These are phyloP conservation scores for Ctenodactylus gundi DNA, from an alignment of 2,113 vertebrate species.

Conservation along the genomic window DNA sequence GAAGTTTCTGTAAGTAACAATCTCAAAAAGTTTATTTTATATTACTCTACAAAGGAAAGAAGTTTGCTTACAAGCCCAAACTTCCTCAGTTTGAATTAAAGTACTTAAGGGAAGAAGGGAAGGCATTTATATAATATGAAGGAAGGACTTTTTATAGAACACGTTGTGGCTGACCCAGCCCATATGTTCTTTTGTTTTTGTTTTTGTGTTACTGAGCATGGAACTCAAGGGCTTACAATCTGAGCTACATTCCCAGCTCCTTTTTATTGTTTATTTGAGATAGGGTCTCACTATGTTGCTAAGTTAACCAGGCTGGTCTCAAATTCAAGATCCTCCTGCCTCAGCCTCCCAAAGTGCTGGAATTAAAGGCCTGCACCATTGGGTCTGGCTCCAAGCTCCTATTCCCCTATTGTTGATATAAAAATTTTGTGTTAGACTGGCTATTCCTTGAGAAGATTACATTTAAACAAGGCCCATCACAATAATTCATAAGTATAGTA, in stretches of 20 bases:
- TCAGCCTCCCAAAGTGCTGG: no score
- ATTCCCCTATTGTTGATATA: neutral
- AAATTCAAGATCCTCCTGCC: no score
- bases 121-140: constrained; percentile 35
- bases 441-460: neutral
- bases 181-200: no score
- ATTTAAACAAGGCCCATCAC: neutral
- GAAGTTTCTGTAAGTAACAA: constrained; percentile 11
- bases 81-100: neutral
- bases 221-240: no score
- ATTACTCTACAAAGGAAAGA: neutral
- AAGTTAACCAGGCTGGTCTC: no score
- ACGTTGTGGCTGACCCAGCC: neutral
- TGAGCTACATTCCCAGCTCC: no score
- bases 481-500: neutral
- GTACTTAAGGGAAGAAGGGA: neutral
- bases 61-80: neutral
- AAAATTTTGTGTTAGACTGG: neutral
- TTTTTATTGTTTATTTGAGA: no score
- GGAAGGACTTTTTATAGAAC: constrained; percentile 11
- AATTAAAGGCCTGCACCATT: no score
- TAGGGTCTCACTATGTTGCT: no score
- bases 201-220: no score
- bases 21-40: constrained; percentile 4
- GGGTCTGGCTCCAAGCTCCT: no score